Percentiles rank a stretch among this genome's conserved stretches.
Conservation (phyloP, 2,797 vertebrate species). For the Australoheros facetus region DNA sequence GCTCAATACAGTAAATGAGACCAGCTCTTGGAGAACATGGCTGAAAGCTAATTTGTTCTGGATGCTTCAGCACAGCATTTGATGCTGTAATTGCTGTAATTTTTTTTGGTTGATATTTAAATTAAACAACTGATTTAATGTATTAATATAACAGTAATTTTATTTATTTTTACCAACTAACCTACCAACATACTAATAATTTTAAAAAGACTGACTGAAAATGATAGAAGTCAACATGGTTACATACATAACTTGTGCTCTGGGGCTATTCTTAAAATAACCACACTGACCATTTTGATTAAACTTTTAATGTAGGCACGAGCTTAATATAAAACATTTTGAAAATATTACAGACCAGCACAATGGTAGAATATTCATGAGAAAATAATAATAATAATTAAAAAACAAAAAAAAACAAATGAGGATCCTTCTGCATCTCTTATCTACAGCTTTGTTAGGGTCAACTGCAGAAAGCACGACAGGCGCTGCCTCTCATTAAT, state of each 20-base stretch:
- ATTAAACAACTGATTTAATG: not conserved
- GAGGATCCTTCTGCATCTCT: not conserved
- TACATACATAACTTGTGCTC: not conserved
- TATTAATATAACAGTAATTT: not conserved
- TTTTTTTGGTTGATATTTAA: not conserved
- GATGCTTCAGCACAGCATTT: conserved; percentile 7
- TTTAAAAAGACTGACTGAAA: not conserved
- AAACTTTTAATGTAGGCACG: not conserved
- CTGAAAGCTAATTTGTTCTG: conserved; percentile 41
- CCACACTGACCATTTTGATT: not conserved
- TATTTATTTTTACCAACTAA: not conserved
- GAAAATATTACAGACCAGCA: not conserved
- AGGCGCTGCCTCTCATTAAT: conserved; percentile 40
- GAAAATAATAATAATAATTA: not conserved
- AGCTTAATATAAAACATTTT: not conserved
- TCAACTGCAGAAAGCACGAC: conserved; percentile 18
- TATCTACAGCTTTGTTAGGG: conserved; percentile 26
- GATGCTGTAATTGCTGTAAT: not conserved
- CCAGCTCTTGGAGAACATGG: conserved; percentile 15
- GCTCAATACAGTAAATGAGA: conserved; percentile 56
- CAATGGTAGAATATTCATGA: not conserved
- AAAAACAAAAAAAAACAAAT: not conserved
- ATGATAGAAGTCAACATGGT: not conserved
- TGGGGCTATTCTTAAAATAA: not conserved
- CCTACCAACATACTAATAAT: not conserved